Evolutionary conservation across 92 coral and sea anemone genomes (phyloP).

Genomic region (Zoanthus solanderi): DNA sequence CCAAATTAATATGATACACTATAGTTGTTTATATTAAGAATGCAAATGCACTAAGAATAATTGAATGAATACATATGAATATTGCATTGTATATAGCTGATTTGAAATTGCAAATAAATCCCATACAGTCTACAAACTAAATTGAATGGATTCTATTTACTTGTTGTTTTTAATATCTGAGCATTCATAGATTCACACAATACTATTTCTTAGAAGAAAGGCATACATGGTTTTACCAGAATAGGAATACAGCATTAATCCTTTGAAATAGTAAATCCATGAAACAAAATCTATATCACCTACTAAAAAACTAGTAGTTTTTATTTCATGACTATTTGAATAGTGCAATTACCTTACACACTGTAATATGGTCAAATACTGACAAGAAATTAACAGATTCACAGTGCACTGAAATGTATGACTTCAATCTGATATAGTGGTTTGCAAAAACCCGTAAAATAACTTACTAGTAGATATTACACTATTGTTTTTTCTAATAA

Average conservation of each 20-base stretch:
- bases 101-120: too few species aligned
- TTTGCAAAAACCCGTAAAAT: neutral
- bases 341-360: neutral
- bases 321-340: neutral
- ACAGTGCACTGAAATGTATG: neutral
- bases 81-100: too few species aligned
- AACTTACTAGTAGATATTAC: neutral
- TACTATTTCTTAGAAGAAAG: neutral
- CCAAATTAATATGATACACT: too few species aligned
- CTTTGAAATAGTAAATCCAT: neutral
- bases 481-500: neutral
- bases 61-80: too few species aligned
- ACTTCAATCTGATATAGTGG: neutral
- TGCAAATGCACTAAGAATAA: too few species aligned
- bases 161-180: neutral
- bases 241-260: neutral
- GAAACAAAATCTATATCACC: neutral
- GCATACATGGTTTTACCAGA: neutral
- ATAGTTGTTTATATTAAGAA: too few species aligned
- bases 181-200: neutral
- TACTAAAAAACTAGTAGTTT: neutral
- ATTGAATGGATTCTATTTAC: neutral
- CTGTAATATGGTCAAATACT: neutral
- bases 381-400: neutral
- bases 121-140: too few species aligned